Evolutionary conservation across 2,888 invertebrate species (phyloP), one percentile per base, ranked within the genome.

Genomic region (Lampropteryx suffumata): DNA sequence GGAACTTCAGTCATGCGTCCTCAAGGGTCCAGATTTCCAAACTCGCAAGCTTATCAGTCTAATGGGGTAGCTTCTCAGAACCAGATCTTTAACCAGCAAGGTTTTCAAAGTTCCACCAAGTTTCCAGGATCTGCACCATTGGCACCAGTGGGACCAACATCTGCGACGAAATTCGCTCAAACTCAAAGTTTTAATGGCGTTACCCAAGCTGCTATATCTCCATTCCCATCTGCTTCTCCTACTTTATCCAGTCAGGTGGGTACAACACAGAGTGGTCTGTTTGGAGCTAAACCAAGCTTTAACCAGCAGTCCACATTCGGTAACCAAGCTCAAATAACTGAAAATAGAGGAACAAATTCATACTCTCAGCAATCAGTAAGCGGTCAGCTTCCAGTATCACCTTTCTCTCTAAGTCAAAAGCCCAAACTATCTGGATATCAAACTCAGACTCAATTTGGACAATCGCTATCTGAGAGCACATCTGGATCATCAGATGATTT

Each of bases 131-230:
- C 64, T 32, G 59, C 60, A 11, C 60, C 65, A 6, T 12, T 65
- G 9, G 48, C 57, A 12, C 47, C 70, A 14, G 51, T 53, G 13
- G 24, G 43, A 29, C 51, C 57, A 39, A 65, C 62, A 33, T 30
- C 62, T 24, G 46, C 70, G 32, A 50, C 57, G 24, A 37, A 50
- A 32, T 52, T 46, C 9, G n/a, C 55, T 2, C 57, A 54, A 8
- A 43, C 54, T 40, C 59, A 57, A 28, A 46, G 40, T 9, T 57
- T 48, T 11, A 80, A 68, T 66, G 71, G 74, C 26, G 68, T 81
- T 32, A 81, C 82, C 52, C 82, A 82, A 65, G 79, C 79, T 12
- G 64, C 78, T 13, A 70, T 73, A 10, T 77, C 81, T n/a, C 51
- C 77, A 10, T 84, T 82, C 36, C 62, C 76, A n/a, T 65, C 78